phyloP scores from a whole-genome alignment of 1,140 invertebrate species.

The Hylaeus anthracinus region DNA sequence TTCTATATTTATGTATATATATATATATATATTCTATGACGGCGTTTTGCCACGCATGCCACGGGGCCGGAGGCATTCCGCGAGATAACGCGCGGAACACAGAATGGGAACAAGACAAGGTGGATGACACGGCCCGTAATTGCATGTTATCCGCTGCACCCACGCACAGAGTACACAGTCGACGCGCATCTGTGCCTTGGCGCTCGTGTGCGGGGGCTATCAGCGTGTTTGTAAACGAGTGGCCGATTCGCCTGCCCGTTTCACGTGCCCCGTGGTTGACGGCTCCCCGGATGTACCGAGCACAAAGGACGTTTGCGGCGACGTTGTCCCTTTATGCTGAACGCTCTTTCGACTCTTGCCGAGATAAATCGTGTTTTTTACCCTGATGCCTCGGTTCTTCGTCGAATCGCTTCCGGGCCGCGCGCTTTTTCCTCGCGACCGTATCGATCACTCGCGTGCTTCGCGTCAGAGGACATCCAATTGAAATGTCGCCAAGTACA shows the following conservation, averaged over 20 bases:
- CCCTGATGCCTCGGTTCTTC: not conserved
- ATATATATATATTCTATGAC: constrained; percentile 44
- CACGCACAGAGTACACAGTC: constrained; percentile 59
- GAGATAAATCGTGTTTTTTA: constrained; percentile 23
- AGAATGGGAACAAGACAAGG: constrained; percentile 77
- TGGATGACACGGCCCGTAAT: constrained; percentile 79
- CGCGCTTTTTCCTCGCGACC: too few relatives aligned
- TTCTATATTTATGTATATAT: not conserved
- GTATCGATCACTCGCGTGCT: too few relatives aligned
- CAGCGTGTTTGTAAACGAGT: constrained; percentile 52
- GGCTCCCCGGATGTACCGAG: constrained; percentile 43
- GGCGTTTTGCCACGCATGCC: constrained; percentile 69
- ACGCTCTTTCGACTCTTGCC: constrained; percentile 19
- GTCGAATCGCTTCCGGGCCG: too few relatives aligned
- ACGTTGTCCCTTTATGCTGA: constrained; percentile 26
- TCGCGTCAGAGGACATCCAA: too few relatives aligned
- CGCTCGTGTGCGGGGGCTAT: constrained; percentile 14
- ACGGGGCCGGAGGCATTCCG: constrained; percentile 69
- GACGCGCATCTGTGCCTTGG: constrained; percentile 31
- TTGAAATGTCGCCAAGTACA: too few relatives aligned
- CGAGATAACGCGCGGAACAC: constrained; percentile 73
- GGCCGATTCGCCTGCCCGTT: constrained; percentile 59
- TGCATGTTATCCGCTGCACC: constrained; percentile 77
- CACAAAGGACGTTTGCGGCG: constrained; percentile 55
- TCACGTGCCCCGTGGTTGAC: constrained; percentile 52